A percentile compares a stretch with the other conserved stretches of the same genome.
Evolutionary conservation across 2,797 vertebrate species (phyloP).

Genomic region (Malacoctenus gilli): DNA sequence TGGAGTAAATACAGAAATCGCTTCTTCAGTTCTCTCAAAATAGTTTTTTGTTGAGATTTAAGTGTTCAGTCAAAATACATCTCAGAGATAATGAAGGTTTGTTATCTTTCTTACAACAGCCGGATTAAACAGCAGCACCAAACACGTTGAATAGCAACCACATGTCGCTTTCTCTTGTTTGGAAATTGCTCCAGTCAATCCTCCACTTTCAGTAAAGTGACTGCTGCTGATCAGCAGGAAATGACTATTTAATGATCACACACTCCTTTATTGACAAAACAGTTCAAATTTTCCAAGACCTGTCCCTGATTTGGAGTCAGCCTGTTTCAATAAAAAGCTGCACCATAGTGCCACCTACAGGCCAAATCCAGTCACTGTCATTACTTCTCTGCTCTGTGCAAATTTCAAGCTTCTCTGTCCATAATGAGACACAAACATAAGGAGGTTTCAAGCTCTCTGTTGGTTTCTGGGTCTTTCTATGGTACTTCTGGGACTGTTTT

Average conservation of each 20-base stretch:
- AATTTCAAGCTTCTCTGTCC: neutral
- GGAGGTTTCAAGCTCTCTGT: conserved; percentile 2
- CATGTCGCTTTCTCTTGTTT: neutral
- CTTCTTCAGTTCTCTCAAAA: no score
- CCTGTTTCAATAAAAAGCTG: conserved; percentile 15
- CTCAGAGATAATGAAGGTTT: neutral
- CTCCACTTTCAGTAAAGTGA: no score
- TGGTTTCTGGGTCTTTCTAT: conserved; percentile 16
- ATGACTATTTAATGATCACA: neutral
- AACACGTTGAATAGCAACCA: neutral
- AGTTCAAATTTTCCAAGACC: conserved; percentile 4
- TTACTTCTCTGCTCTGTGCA: neutral
- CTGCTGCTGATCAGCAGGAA: conserved; percentile 2
- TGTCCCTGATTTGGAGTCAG: conserved; percentile 5
- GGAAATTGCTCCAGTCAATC: neutral
- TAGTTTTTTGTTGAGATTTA: conserved; percentile 10
- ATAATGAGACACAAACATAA: conserved; percentile 10
- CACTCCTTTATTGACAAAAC: rapidly evolving
- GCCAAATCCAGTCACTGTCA: neutral
- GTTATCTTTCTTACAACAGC: conserved; percentile 3
- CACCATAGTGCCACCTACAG: conserved; percentile 64
- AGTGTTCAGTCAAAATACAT: conserved; percentile 8
- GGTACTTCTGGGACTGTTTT: conserved; percentile 9
- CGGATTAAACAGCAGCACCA: neutral
- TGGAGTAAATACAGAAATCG: no score